phyloP scores from a whole-genome alignment of 2,888 invertebrate genomes.

The Agrotis segetum region DNA sequence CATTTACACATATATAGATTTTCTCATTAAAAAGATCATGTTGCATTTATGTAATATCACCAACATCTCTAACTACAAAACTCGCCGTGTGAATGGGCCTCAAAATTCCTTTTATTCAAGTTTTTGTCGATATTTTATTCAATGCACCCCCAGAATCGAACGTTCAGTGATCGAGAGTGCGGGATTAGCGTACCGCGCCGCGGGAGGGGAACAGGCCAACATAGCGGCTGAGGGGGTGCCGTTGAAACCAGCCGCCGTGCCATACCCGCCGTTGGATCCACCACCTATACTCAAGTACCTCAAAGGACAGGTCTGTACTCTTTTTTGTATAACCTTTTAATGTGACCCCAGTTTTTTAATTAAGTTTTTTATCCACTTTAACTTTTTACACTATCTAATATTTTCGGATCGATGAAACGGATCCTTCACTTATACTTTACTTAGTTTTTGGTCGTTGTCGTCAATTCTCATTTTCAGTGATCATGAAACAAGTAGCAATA shows the following conservation, averaged over 20 bases:
- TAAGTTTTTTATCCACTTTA: no score
- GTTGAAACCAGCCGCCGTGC: slow-evolving; percentile 74
- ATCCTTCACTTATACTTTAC: neutral
- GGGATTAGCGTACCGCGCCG: slow-evolving; percentile 84
- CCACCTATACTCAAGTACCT: slow-evolving; percentile 86
- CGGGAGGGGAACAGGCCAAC: slow-evolving; percentile 78
- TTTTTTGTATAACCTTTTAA: neutral
- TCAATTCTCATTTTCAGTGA: no score
- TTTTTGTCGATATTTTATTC: slow-evolving; percentile 40
- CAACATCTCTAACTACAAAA: neutral
- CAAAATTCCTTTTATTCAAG: slow-evolving; percentile 20
- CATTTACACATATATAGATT: neutral
- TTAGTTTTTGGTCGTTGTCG: no score
- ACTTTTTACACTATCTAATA: neutral
- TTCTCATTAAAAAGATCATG: no score
- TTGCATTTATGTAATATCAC: no score
- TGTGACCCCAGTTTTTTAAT: neutral
- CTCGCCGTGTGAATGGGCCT: neutral
- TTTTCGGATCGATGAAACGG: neutral
- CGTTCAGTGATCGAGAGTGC: slow-evolving; percentile 86
- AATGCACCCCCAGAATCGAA: slow-evolving; percentile 77
- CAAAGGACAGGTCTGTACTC: slow-evolving; percentile 79
- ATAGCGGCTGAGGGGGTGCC: slow-evolving; percentile 66
- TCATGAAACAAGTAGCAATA: no score
- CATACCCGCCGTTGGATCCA: slow-evolving; percentile 83